These are phyloP conservation scores for Polypterus bichir DNA, from an alignment of 2,113 vertebrate species.

Conservation along the genomic window DNA sequence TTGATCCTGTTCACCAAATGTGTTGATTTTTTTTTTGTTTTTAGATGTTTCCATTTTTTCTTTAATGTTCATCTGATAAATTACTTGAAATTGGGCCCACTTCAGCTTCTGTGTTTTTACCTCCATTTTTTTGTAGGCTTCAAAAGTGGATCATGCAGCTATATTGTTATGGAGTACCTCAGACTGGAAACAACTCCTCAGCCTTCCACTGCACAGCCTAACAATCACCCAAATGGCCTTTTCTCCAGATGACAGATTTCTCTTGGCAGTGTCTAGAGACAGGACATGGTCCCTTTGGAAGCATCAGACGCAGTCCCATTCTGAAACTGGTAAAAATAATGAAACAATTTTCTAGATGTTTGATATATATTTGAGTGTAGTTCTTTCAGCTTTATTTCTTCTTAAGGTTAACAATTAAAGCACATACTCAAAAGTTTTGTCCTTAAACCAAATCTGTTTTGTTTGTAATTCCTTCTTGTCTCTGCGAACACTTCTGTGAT, in stretches of 20 bases:
- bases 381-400: background rate
- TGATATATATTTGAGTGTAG: background rate
- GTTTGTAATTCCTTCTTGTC: too few relatives aligned
- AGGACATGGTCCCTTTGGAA: conserved; percentile 92
- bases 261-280: conserved; percentile 87
- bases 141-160: conserved; percentile 81
- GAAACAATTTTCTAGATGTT: background rate
- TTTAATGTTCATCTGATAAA: too few relatives aligned
- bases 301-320: conserved; percentile 30
- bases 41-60: too few relatives aligned
- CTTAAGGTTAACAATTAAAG: too few relatives aligned
- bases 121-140: conserved; percentile 50
- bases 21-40: too few relatives aligned
- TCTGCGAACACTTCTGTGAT: too few relatives aligned
- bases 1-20: too few relatives aligned
- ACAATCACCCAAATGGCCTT: conserved; percentile 94
- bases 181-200: conserved; percentile 80
- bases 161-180: conserved; percentile 80
- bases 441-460: too few relatives aligned
- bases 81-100: too few relatives aligned
- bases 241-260: conserved; percentile 69
- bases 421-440: too few relatives aligned
- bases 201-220: conserved; percentile 73
- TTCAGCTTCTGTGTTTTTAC: background rate
- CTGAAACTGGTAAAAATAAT: conserved; percentile 30